phyloP scores from a whole-genome alignment of 2,888 invertebrate species.

The Malthinus flaveolus region DNA sequence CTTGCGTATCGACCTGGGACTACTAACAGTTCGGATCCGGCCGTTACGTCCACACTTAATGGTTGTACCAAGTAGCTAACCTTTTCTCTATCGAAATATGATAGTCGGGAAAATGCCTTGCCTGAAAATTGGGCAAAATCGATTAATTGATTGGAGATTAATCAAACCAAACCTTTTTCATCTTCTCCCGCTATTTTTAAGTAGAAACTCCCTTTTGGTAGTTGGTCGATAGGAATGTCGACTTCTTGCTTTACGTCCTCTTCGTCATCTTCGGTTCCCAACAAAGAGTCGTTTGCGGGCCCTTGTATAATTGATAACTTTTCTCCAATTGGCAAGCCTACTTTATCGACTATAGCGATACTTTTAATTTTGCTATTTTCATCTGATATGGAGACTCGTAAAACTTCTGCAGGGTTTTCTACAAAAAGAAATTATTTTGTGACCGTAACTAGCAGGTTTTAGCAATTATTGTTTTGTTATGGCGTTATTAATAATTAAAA shows the following conservation, averaged over 20 bases:
- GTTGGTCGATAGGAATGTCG: constrained; percentile 35
- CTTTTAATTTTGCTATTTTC: constrained; percentile 31
- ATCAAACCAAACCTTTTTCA: constrained; percentile 38
- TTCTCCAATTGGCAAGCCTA: constrained; percentile 22
- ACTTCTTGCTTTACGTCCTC: constrained; percentile 25
- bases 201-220: constrained; percentile 39
- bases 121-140: constrained; percentile 34
- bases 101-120: constrained; percentile 40
- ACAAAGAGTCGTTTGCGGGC: background rate
- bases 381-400: constrained; percentile 17
- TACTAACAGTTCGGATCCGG: constrained; percentile 55
- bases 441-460: too few species aligned
- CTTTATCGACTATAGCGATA: constrained; percentile 30
- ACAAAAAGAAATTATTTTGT: background rate
- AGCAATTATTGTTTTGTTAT: too few species aligned
- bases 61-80: constrained; percentile 38
- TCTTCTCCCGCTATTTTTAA: constrained; percentile 44
- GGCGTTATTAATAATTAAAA: too few species aligned
- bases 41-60: constrained; percentile 53
- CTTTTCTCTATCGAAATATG: constrained; percentile 36
- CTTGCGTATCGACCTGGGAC: constrained; percentile 47
- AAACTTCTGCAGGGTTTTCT: constrained; percentile 1
- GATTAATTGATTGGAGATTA: too few species aligned
- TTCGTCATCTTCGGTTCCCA: background rate
- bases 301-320: background rate